Evolutionary conservation across 2,797 vertebrate species (phyloP).

Genomic region (Furcifer pardalis): DNA sequence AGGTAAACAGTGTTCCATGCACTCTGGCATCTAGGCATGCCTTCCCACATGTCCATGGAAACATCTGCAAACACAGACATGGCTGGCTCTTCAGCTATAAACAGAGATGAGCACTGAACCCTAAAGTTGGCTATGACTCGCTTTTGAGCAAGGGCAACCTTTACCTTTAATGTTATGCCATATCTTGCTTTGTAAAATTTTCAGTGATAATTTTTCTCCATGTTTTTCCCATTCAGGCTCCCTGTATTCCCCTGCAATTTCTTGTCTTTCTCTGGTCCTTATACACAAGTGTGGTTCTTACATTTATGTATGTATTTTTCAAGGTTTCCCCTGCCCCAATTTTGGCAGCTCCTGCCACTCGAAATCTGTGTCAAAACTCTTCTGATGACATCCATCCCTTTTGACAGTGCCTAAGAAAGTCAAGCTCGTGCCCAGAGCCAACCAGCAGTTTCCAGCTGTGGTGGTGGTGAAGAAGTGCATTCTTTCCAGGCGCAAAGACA

Average conservation of each 20-base stretch:
- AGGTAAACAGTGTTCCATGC: too few relatives aligned
- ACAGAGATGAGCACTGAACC: too few relatives aligned
- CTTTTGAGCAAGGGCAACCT: too few relatives aligned
- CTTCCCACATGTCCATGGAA: too few relatives aligned
- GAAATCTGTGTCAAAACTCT: constrained; percentile 60
- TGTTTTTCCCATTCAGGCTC: neutral
- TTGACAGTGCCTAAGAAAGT: constrained; percentile 62
- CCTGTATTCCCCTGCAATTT: too few relatives aligned
- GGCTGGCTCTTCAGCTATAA: too few relatives aligned
- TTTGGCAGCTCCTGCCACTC: constrained; percentile 45
- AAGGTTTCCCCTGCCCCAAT: neutral
- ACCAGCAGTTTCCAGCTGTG: constrained; percentile 22
- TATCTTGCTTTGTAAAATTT: neutral
- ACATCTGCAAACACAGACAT: too few relatives aligned
- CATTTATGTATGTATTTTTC: too few relatives aligned
- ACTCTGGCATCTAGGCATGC: too few relatives aligned
- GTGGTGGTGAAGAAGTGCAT: constrained; percentile 44
- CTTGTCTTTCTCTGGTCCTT: neutral
- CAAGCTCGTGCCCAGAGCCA: constrained; percentile 52
- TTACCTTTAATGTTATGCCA: neutral
- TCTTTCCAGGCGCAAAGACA: constrained; percentile 42
- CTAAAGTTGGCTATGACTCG: too few relatives aligned
- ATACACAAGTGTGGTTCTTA: neutral
- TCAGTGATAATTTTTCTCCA: too few relatives aligned
- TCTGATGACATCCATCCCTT: constrained; percentile 66